phyloP scores from a whole-genome alignment of 2,797 vertebrate species.

The Acanthis flammea region DNA sequence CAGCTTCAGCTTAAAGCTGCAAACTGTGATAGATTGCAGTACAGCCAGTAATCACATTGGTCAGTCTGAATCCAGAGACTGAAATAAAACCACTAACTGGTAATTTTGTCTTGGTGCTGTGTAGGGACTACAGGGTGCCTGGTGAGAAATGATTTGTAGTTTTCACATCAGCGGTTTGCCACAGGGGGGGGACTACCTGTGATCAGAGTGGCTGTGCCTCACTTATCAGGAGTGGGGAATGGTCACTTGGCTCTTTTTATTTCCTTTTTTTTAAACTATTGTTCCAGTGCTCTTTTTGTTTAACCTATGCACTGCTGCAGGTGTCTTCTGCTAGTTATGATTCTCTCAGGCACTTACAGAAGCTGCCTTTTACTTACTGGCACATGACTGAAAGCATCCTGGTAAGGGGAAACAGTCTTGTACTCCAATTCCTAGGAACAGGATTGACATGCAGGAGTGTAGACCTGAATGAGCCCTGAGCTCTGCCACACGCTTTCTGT shows the following conservation, averaged over 20 bases:
- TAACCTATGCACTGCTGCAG: background rate
- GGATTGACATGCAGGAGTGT: background rate
- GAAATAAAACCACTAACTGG: background rate
- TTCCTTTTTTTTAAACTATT: background rate
- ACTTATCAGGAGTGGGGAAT: background rate
- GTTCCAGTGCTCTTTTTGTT: background rate
- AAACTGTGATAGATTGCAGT: background rate
- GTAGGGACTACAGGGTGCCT: background rate
- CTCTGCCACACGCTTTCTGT: background rate
- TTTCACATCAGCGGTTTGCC: background rate
- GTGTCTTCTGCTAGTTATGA: background rate
- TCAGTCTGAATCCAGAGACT: background rate
- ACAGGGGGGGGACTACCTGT: rapidly evolving
- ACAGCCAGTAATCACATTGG: background rate
- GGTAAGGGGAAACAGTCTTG: background rate
- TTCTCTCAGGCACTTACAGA: background rate
- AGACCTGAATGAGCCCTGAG: background rate
- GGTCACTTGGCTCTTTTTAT: background rate
- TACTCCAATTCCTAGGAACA: rapidly evolving
- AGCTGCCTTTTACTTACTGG: background rate
- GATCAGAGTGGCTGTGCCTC: background rate
- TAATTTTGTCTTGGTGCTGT: background rate
- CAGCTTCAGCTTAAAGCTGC: background rate
- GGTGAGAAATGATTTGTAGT: background rate
- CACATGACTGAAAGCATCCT: background rate